Base-by-base conservation (phyloP, 2,113 vertebrate species). In the Echinops telfairi region DNA sequence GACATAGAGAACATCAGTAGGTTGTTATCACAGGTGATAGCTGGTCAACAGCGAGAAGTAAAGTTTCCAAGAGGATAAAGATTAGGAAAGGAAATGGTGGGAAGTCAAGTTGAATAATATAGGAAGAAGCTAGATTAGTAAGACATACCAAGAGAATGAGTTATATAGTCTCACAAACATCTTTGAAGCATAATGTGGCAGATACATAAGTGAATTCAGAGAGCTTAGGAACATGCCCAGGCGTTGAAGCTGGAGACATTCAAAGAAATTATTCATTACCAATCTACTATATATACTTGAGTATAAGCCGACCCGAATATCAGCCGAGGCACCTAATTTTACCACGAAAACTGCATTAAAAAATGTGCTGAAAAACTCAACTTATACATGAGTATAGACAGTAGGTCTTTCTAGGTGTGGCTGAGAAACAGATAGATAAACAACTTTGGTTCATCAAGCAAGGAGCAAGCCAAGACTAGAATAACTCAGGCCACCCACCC, bases 121-220 rank as follows among this genome's bases (percentile, higher is more conserved):
- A 29, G 90, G 22, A 64, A 90, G 62, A 90, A 85, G 36, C 76
- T 82, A 12, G 53, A 80, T 83, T 78, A 62, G 27, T 62, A 73
- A 92, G 75, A 73, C 15, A 66, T n/a, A 62, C 29, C 66, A 31
- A 84, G 71, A 80, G 6, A 60, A 81, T 93, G 80, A 90, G 66
- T 29, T 6, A 53, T 6, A 33, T 38, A 82, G 27, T 27, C n/a
- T 79, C 58, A 58, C 12, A 14, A 77, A 81, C 7, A 89, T 43
- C 82, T 70, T 79, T 68, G 73, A 6, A 79, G 57, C 19, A 29
- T 25, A 16, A 29, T n/a, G 40, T 79, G 81, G 38, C 78, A 90
- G 86, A 91, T 73, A 75, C n/a, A 83, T 20, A 90, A 91, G 70
- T n/a, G 27, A 77, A 25, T 86, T 36, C 6, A 64, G 62, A 78